Evolutionary conservation across 2,888 invertebrate genomes (phyloP).

Genomic region (Drosophila acutilabella): DNA sequence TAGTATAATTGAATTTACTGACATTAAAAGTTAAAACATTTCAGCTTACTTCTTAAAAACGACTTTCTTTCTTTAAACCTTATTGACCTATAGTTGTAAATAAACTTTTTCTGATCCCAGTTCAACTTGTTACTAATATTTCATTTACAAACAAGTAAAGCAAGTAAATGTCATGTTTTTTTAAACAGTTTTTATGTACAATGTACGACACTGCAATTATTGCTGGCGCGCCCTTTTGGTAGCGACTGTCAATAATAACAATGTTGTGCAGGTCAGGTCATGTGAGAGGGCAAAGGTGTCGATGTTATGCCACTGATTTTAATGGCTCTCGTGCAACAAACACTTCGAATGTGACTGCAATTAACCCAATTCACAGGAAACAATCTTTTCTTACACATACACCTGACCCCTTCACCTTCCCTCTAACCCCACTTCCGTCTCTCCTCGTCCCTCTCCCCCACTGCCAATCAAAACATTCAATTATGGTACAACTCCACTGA

Average conservation of each 20-base stretch:
- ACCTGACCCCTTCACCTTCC: not conserved
- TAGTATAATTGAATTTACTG: too few species aligned
- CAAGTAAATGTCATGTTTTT: not conserved
- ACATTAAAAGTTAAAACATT: too few species aligned
- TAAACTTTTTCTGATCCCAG: too few species aligned
- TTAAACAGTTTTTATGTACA: not conserved
- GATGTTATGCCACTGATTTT: conserved; percentile 36
- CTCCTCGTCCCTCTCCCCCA: not conserved
- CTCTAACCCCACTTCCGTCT: not conserved
- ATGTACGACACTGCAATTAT: not conserved
- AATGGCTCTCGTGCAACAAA: conserved; percentile 25
- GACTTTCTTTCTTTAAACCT: too few species aligned
- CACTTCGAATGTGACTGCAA: conserved; percentile 38
- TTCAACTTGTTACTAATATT: too few species aligned
- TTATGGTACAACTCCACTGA: conserved; percentile 50
- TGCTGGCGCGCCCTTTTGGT: conserved; percentile 12
- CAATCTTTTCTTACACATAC: conserved; percentile 5
- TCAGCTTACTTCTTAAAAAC: too few species aligned
- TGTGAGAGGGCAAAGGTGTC: conserved; percentile 30
- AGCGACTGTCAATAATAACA: conserved; percentile 36
- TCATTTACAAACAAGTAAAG: too few species aligned
- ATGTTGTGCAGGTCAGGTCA: conserved; percentile 47
- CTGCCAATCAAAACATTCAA: conserved; percentile 69
- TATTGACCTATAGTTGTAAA: too few species aligned
- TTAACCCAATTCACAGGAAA: conserved; percentile 67